These are phyloP conservation scores for Myotis lucifugus DNA, from an alignment of 2,113 vertebrate species.

Conservation along the genomic window DNA sequence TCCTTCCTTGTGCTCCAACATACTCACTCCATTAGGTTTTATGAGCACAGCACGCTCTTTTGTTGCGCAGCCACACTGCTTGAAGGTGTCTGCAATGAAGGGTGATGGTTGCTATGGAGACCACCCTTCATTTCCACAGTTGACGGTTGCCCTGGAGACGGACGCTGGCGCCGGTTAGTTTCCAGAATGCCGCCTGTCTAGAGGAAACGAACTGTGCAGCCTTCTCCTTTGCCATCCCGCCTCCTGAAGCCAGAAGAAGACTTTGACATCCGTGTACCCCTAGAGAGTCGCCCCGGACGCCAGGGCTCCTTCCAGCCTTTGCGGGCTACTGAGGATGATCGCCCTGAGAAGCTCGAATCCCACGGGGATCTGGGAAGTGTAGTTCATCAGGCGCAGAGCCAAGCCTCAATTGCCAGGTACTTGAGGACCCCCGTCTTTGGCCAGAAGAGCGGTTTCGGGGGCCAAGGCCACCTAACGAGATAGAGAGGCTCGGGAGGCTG, in stretches of 20 bases:
- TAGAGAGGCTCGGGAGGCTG: fast-evolving
- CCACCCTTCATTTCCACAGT: background rate
- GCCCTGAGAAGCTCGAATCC: background rate
- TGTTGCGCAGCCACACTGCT: background rate
- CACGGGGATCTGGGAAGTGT: background rate
- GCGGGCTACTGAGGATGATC: background rate
- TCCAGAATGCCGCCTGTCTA: background rate
- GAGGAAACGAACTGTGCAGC: background rate
- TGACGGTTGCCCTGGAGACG: background rate
- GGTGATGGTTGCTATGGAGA: background rate
- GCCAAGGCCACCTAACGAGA: background rate
- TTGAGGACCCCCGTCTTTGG: background rate
- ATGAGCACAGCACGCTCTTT: background rate
- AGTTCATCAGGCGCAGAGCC: background rate
- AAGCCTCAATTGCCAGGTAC: background rate
- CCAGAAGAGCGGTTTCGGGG: background rate
- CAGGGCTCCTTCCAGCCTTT: background rate
- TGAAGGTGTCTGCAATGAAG: no score
- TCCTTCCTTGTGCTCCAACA: background rate
- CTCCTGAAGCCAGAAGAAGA: background rate
- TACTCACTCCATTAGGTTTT: background rate
- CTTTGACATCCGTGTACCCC: background rate
- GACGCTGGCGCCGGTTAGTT: background rate
- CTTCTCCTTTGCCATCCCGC: background rate
- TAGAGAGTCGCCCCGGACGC: background rate